These are phyloP conservation scores for Nesogale talazaci DNA, from an alignment of 2,113 vertebrate species.

Conservation along the genomic window DNA sequence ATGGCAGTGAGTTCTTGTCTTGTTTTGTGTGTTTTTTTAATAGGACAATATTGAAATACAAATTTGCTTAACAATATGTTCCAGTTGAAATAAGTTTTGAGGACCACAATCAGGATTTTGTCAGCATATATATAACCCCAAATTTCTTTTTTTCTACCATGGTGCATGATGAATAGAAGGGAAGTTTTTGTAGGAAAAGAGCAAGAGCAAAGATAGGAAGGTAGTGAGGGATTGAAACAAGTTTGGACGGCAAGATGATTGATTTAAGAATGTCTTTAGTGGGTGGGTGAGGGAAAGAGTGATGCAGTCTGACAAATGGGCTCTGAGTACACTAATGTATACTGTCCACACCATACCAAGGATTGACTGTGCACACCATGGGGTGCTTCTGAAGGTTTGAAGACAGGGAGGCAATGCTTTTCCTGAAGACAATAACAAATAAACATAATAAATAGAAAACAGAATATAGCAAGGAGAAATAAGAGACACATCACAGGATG, in stretches of 20 bases:
- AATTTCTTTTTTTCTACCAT: background rate
- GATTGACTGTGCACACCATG: background rate
- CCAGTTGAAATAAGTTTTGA: background rate
- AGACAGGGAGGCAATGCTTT: too few relatives aligned
- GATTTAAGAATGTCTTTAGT: background rate
- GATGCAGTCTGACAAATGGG: background rate
- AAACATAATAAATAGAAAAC: background rate
- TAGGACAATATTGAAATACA: background rate
- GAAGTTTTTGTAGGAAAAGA: background rate
- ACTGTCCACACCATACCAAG: background rate
- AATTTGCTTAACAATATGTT: background rate
- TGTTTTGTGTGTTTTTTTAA: too few relatives aligned
- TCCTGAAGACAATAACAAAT: background rate
- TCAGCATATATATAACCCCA: background rate
- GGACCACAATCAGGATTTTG: background rate
- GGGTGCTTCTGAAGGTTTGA: background rate
- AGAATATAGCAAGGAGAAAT: background rate
- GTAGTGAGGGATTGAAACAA: background rate
- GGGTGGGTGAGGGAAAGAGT: background rate
- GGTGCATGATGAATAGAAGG: background rate
- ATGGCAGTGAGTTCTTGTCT: too few relatives aligned
- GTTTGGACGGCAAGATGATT: background rate
- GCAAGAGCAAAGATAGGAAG: background rate
- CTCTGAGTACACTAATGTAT: too few relatives aligned
- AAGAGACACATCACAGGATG: background rate